Percentiles rank a stretch among this genome's conserved stretches.
phyloP scores from a whole-genome alignment of 2,113 vertebrate species.

The Sakesphorus luctuosus region DNA sequence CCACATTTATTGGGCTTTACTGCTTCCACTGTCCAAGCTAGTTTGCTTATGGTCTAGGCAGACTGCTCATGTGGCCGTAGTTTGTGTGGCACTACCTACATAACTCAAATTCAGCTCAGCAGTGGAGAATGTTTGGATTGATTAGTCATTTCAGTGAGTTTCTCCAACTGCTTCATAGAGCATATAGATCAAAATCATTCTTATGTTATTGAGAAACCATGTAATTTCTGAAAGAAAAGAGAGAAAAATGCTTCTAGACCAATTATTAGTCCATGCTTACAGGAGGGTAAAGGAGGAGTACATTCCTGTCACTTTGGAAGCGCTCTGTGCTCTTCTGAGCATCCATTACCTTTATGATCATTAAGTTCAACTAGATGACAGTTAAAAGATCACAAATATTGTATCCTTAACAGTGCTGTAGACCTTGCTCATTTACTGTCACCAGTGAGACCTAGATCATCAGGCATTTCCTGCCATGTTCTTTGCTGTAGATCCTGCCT shows the following conservation, averaged over 20 bases:
- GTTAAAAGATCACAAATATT: neutral
- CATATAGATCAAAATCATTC: neutral
- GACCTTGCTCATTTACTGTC: neutral
- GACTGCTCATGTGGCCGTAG: neutral
- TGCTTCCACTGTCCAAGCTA: neutral
- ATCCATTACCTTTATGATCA: neutral
- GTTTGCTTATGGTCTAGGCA: neutral
- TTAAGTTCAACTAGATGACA: neutral
- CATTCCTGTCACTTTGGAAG: neutral
- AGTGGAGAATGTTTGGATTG: neutral
- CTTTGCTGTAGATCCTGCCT: conserved; percentile 13
- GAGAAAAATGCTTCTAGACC: neutral
- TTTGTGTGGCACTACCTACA: neutral
- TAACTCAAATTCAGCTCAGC: neutral
- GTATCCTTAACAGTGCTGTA: neutral
- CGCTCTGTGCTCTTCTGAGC: neutral
- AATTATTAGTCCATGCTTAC: neutral
- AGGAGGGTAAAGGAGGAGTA: neutral
- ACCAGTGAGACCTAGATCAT: neutral
- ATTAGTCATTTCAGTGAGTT: neutral
- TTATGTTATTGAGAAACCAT: neutral
- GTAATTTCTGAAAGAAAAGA: neutral
- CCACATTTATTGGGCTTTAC: neutral
- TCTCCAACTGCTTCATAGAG: neutral
- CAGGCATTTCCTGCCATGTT: neutral